Evolutionary conservation across 1,140 invertebrate species (phyloP).

Genomic region (Drosophila paulistorum): DNA sequence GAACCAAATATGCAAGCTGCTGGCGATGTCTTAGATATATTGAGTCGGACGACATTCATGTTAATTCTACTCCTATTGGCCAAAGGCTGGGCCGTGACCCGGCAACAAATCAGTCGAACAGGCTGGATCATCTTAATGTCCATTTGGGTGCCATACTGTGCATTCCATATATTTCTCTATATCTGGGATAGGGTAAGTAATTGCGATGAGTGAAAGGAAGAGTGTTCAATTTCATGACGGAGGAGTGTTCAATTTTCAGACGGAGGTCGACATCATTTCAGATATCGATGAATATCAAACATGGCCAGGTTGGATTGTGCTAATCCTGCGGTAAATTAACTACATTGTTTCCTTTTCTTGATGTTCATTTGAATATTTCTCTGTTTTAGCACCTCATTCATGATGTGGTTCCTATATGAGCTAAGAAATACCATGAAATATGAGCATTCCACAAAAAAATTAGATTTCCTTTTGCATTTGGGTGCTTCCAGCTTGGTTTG

Average conservation of each 20-base stretch:
- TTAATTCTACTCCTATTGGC: conserved; percentile 95
- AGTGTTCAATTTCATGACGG: background rate
- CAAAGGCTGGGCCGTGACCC: conserved; percentile 98
- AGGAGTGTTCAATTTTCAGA: conserved; percentile 85
- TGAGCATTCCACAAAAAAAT: conserved; percentile 94
- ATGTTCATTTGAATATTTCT: background rate
- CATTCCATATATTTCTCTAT: conserved; percentile 95
- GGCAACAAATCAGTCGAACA: conserved; percentile 93
- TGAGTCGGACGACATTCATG: conserved; percentile 97
- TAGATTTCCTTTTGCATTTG: conserved; percentile 97
- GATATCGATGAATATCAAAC: conserved; percentile 99
- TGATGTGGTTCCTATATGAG: conserved; percentile 97
- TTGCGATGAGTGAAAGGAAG: background rate
- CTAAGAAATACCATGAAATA: conserved; percentile 96
- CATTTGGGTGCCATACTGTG: conserved; percentile 95
- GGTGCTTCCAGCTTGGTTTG: conserved; percentile 98
- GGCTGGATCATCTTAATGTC: conserved; percentile 89
- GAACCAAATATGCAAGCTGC: conserved; percentile 90
- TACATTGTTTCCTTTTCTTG: background rate
- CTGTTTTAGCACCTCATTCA: conserved; percentile 91
- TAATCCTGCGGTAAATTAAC: conserved; percentile 84
- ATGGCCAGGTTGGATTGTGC: conserved; percentile 96
- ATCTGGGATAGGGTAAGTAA: conserved; percentile 96
- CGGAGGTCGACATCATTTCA: conserved; percentile 97
- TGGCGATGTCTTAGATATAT: conserved; percentile 95